Evolutionary conservation across 2,113 vertebrate species (phyloP).

Genomic region (Macquaria australasica): DNA sequence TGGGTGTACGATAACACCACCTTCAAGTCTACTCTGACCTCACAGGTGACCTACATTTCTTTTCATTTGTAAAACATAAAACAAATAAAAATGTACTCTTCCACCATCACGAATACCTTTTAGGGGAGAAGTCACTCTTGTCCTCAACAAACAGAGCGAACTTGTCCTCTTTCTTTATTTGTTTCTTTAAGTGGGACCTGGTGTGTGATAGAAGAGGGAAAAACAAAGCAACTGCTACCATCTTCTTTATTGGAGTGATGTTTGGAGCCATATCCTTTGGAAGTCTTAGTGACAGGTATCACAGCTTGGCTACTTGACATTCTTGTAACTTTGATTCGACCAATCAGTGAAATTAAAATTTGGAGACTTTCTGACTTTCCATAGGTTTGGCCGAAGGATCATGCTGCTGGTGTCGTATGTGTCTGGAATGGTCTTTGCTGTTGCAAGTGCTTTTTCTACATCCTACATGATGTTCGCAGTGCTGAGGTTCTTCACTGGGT

Average conservation of each 20-base stretch:
- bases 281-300: slow-evolving; percentile 89
- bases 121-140: not conserved
- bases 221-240: slow-evolving; percentile 85
- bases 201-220: slow-evolving; percentile 87
- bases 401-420: slow-evolving; percentile 81
- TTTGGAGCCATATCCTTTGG: slow-evolving; percentile 87
- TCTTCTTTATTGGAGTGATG: slow-evolving; percentile 89
- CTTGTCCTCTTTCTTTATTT: not conserved
- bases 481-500: slow-evolving; percentile 84
- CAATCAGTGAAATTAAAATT: not conserved
- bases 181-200: slow-evolving; percentile 87
- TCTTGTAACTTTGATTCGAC: not conserved
- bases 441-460: slow-evolving; percentile 80
- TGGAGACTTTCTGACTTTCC: not conserved
- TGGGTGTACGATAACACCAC: slow-evolving; percentile 89
- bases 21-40: slow-evolving; percentile 89
- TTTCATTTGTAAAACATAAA: not conserved
- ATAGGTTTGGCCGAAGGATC: slow-evolving; percentile 80
- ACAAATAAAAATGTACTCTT: not conserved
- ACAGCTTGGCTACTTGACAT: not conserved
- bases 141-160: not conserved
- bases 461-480: slow-evolving; percentile 81
- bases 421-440: slow-evolving; percentile 72
- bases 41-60: slow-evolving; percentile 82
- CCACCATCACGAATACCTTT: not conserved